Percentiles rank a stretch among this genome's conserved stretches.
Evolutionary conservation across 1,140 invertebrate species (phyloP).

Genomic region (Brachionus paranguensis): DNA sequence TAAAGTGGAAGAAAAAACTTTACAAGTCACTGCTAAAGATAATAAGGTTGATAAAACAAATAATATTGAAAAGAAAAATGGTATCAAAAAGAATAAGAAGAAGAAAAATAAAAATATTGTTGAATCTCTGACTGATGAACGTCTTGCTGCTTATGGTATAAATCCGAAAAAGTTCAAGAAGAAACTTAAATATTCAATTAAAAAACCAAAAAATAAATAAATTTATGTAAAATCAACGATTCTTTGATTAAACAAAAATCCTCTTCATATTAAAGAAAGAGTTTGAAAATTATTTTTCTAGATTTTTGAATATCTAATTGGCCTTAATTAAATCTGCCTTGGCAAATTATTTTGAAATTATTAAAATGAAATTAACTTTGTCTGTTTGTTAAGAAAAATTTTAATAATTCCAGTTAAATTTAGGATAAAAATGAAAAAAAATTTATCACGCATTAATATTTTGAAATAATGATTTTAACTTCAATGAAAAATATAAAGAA

Average conservation of each 20-base stretch:
- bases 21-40: no score
- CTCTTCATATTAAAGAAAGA: not conserved
- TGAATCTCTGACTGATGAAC: slow-evolving; percentile 61
- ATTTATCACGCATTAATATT: no score
- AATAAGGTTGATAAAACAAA: slow-evolving; percentile 36
- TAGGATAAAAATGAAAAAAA: no score
- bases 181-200: slow-evolving; percentile 56
- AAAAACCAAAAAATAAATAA: not conserved
- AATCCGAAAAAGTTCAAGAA: slow-evolving; percentile 82
- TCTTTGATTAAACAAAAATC: not conserved
- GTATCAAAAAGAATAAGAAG: slow-evolving; percentile 43
- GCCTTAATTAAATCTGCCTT: no score
- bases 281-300: not conserved
- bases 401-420: no score
- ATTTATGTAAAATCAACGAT: not conserved
- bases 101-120: slow-evolving; percentile 45
- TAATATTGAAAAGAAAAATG: slow-evolving; percentile 40
- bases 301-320: no score
- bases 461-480: no score
- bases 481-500: no score
- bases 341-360: no score
- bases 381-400: no score
- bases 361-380: no score
- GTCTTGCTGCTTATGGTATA: slow-evolving; percentile 78
- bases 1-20: not conserved